phyloP scores from a whole-genome alignment of 2,113 vertebrate species.

The Cottus gobio region DNA sequence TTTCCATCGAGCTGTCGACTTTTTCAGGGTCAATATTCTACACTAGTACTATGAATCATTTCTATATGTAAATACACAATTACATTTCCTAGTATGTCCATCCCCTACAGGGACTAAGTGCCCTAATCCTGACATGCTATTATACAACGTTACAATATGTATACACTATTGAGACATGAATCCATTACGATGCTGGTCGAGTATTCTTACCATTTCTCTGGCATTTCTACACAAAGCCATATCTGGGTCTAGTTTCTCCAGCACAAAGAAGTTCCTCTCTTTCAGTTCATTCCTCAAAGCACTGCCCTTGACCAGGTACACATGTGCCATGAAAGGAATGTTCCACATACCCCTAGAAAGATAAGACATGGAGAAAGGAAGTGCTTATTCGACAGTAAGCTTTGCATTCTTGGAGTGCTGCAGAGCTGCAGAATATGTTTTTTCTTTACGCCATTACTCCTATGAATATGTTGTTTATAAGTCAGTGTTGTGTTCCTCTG shows the following conservation, averaged over 20 bases:
- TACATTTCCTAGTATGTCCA: background rate
- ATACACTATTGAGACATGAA: background rate
- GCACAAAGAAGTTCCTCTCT: slow-evolving; percentile 93
- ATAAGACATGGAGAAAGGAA: slow-evolving; percentile 34
- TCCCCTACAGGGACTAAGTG: background rate
- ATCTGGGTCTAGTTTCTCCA: slow-evolving; percentile 95
- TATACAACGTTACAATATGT: background rate
- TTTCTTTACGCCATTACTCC: background rate
- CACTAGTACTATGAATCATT: slow-evolving; percentile 11
- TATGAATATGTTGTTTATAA: background rate
- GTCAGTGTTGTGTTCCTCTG: background rate
- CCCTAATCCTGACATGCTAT: background rate
- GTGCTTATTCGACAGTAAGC: slow-evolving; percentile 27
- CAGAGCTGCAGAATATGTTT: background rate
- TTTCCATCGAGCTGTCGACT: slow-evolving; percentile 79
- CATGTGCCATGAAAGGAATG: slow-evolving; percentile 94
- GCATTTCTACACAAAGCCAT: slow-evolving; percentile 95
- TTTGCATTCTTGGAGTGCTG: slow-evolving; percentile 11
- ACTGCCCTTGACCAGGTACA: slow-evolving; percentile 93
- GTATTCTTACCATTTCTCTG: slow-evolving; percentile 91
- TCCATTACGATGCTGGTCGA: background rate
- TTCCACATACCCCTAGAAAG: slow-evolving; percentile 94
- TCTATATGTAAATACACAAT: background rate
- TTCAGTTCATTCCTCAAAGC: slow-evolving; percentile 91
- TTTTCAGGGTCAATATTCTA: slow-evolving; percentile 64